Conservation (phyloP, 2,888 invertebrate species). For the Cheilosia variabilis region DNA sequence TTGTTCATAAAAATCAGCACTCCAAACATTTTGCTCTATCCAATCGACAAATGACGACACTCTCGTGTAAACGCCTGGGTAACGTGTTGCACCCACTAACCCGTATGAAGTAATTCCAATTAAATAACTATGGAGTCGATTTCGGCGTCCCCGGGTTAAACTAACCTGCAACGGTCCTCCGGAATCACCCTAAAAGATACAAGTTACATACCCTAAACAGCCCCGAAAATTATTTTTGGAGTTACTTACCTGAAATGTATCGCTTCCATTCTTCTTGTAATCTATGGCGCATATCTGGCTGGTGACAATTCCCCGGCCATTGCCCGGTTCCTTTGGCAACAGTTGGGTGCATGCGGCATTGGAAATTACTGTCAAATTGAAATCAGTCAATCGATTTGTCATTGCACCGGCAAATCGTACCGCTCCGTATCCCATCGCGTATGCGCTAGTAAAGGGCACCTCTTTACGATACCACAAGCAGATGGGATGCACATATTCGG, state of each 20-base stretch:
- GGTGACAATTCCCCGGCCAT: constrained; percentile 78
- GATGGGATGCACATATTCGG: constrained; percentile 84
- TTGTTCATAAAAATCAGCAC: neutral
- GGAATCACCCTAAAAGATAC: constrained; percentile 80
- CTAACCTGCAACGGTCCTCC: constrained; percentile 82
- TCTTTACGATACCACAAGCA: constrained; percentile 84
- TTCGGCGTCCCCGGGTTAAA: constrained; percentile 74
- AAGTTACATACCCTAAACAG: neutral
- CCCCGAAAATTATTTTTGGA: neutral
- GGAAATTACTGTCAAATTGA: constrained; percentile 80
- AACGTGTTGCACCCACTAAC: constrained; percentile 79
- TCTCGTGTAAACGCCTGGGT: constrained; percentile 81
- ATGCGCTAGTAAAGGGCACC: constrained; percentile 83
- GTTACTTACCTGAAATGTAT: constrained; percentile 81
- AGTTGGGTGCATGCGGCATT: constrained; percentile 79
- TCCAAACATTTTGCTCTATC: constrained; percentile 81
- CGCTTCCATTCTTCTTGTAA: constrained; percentile 77
- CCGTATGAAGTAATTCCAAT: constrained; percentile 83
- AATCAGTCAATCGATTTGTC: constrained; percentile 81
- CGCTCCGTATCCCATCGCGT: constrained; percentile 87
- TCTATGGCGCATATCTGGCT: constrained; percentile 82
- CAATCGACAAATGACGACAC: constrained; percentile 81
- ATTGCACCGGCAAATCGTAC: constrained; percentile 82
- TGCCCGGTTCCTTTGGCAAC: constrained; percentile 78
- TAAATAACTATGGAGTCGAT: constrained; percentile 79